These are phyloP conservation scores for Sebastes hopkinsi DNA, from an alignment of 2,797 vertebrate species.

Conservation along the genomic window DNA sequence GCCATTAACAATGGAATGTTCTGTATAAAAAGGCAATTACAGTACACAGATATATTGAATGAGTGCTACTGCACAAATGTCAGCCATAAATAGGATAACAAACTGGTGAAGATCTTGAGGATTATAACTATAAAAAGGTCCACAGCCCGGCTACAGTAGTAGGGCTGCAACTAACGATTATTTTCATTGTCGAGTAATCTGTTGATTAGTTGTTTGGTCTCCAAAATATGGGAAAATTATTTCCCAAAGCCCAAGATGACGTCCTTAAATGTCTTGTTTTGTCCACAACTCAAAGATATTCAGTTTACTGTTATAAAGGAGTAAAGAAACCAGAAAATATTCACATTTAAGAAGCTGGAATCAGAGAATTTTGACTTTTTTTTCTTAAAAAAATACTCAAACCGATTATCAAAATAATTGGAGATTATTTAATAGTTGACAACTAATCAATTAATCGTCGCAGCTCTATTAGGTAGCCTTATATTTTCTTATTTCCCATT, in stretches of 20 bases:
- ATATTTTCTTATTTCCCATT: neutral
- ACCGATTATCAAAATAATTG: too few relatives aligned
- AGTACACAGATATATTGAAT: neutral
- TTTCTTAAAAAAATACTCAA: too few relatives aligned
- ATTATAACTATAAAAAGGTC: neutral
- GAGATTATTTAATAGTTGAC: rapidly evolving
- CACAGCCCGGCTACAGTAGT: neutral
- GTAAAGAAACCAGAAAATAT: too few relatives aligned
- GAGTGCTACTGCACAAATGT: neutral
- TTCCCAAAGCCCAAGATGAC: rapidly evolving
- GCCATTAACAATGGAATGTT: neutral
- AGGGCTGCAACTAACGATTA: rapidly evolving
- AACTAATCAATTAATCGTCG: too few relatives aligned
- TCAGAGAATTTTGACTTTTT: too few relatives aligned
- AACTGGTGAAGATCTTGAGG: neutral
- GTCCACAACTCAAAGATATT: too few relatives aligned
- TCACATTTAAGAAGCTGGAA: too few relatives aligned
- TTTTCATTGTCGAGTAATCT: too few relatives aligned
- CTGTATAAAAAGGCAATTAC: neutral
- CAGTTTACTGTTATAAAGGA: too few relatives aligned
- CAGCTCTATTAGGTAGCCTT: neutral
- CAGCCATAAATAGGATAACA: neutral
- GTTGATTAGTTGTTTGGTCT: too few relatives aligned
- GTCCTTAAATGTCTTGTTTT: too few relatives aligned
- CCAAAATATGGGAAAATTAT: too few relatives aligned